A percentile compares a stretch with the other conserved stretches of the same genome.
Conservation (phyloP, 2,113 vertebrate species). For the Acanthochromis polyacanthus region DNA sequence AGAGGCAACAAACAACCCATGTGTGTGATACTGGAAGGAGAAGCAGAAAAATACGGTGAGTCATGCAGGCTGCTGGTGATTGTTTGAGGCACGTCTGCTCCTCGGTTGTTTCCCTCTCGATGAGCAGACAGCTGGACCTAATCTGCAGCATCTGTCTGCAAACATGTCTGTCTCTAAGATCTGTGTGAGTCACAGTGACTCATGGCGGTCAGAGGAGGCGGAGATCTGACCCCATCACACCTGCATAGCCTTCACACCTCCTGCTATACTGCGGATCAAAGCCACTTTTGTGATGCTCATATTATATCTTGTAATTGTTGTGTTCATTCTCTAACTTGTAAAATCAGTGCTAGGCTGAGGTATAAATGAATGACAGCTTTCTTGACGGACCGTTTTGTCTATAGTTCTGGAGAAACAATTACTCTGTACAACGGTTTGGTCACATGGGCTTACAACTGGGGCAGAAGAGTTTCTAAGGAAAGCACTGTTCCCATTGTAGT, state of each 20-base stretch:
- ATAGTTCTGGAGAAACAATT: conserved; percentile 67
- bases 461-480: conserved; percentile 78
- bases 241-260: conserved; percentile 39
- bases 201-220: conserved; percentile 28
- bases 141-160: conserved; percentile 76
- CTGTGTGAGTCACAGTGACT: conserved; percentile 67
- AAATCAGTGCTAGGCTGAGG: conserved; percentile 10
- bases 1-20: conserved; percentile 9
- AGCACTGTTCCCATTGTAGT: conserved; percentile 81
- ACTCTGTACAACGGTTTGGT: conserved; percentile 70
- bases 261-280: background rate
- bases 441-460: conserved; percentile 79
- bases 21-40: conserved; percentile 31
- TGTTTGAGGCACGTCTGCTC: conserved; percentile 56
- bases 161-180: conserved; percentile 33
- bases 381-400: conserved; percentile 50
- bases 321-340: background rate
- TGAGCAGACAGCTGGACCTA: conserved; percentile 67
- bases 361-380: conserved; percentile 39
- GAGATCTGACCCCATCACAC: conserved; percentile 18
- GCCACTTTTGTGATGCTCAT: background rate
- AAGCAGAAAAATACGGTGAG: conserved; percentile 41
- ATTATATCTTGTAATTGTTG: background rate
- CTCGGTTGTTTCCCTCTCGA: conserved; percentile 47
- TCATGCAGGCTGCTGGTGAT: conserved; percentile 43